Percentiles rank a stretch among this genome's conserved stretches.
Conservation (phyloP, 2,113 vertebrate genomes). For the Lasiurus cinereus region DNA sequence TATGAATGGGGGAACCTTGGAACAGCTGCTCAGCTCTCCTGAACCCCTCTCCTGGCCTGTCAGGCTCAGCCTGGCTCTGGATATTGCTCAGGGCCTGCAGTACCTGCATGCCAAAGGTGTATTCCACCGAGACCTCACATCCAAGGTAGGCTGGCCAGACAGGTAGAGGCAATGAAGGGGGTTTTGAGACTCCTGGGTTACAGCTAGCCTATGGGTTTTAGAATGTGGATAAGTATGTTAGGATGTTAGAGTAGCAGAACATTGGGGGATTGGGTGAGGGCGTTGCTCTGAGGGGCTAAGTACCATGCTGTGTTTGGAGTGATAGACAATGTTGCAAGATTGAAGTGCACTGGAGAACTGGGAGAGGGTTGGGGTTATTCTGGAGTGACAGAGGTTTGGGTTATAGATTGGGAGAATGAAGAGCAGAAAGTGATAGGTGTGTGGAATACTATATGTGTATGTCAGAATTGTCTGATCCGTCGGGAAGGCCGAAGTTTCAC, state of each 20-base stretch:
- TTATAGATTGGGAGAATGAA: background rate
- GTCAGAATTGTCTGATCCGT: slow-evolving; percentile 96
- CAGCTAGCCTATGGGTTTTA: background rate
- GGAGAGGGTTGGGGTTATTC: background rate
- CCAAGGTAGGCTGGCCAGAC: slow-evolving; percentile 90
- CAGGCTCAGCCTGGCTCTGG: slow-evolving; percentile 92
- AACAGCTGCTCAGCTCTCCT: slow-evolving; percentile 96
- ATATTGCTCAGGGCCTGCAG: slow-evolving; percentile 92
- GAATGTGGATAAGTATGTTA: background rate
- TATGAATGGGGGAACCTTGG: slow-evolving; percentile 96
- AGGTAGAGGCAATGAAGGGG: background rate
- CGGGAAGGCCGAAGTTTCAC: slow-evolving; percentile 91
- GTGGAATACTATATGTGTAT: slow-evolving; percentile 7
- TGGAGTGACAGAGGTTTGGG: slow-evolving; percentile 3
- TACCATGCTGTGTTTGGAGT: background rate
- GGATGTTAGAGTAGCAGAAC: background rate
- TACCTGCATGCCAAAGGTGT: slow-evolving; percentile 97
- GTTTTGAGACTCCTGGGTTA: background rate
- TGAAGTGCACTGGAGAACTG: background rate
- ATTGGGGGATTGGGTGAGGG: background rate
- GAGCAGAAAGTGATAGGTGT: background rate
- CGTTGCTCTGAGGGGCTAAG: background rate
- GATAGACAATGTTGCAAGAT: background rate
- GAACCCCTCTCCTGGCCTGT: slow-evolving; percentile 92
- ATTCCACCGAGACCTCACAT: slow-evolving; percentile 96